Percentiles rank a stretch among this genome's conserved stretches.
Evolutionary conservation across 2,888 invertebrate species (phyloP).

Genomic region (Notodonta dromedarius): DNA sequence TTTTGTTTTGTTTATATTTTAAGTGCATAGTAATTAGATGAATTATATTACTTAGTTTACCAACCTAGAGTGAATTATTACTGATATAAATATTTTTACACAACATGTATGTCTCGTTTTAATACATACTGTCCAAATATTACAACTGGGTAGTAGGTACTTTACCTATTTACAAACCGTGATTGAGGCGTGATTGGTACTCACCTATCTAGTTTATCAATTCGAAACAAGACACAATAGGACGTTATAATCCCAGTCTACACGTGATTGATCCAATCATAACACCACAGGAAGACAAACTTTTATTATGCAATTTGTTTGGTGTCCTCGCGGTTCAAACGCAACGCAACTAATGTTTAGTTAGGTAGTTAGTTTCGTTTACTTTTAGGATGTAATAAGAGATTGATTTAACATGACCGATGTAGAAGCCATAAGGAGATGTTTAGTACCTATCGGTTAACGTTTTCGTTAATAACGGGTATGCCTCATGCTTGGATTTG

Average conservation of each 20-base stretch:
- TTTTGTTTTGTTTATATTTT: no score
- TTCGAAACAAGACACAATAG: conserved; percentile 28
- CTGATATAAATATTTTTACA: no score
- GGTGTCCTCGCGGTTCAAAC: conserved; percentile 19
- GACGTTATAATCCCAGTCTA: conserved; percentile 37
- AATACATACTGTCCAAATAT: no score
- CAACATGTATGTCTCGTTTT: no score
- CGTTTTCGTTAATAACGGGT: background rate
- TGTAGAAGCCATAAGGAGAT: no score
- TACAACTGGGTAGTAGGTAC: no score
- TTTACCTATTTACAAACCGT: no score
- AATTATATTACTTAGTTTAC: no score
- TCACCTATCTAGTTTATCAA: background rate
- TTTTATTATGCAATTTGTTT: conserved; percentile 45
- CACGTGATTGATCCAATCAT: conserved; percentile 43
- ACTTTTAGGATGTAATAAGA: background rate
- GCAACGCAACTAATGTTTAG: conserved; percentile 17
- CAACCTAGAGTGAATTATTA: no score
- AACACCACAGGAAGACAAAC: conserved; percentile 44
- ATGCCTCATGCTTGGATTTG: background rate
- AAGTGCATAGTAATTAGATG: no score
- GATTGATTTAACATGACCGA: background rate
- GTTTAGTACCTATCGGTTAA: no score
- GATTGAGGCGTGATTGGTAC: background rate
- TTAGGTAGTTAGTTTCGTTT: conserved; percentile 10